These are phyloP conservation scores for Pitta sordida DNA, from an alignment of 2,113 vertebrate genomes.

Conservation along the genomic window DNA sequence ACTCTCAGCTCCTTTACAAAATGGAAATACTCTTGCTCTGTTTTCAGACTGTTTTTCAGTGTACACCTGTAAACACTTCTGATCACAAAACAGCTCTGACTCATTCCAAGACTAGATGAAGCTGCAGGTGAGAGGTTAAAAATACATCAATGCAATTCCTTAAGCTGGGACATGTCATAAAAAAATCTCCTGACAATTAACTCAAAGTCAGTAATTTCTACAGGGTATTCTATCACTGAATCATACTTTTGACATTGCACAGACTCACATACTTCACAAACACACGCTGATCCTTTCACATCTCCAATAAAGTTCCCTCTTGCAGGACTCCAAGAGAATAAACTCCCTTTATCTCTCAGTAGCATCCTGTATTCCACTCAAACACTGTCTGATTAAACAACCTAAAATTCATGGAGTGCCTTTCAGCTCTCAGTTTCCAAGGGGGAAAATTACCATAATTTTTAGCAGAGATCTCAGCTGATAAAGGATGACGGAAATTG, in stretches of 20 bases:
- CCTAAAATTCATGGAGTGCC: not conserved
- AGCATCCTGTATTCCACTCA: not conserved
- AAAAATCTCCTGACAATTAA: not conserved
- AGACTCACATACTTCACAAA: not conserved
- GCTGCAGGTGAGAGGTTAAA: not conserved
- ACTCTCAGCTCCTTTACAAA: not conserved
- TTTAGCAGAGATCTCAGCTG: not conserved
- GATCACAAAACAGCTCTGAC: not conserved
- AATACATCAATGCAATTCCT: not conserved
- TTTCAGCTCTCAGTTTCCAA: not conserved
- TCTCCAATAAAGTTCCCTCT: not conserved
- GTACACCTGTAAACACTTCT: not conserved
- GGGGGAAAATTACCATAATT: rapidly evolving
- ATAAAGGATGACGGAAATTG: not conserved
- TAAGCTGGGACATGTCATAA: not conserved
- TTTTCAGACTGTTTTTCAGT: not conserved
- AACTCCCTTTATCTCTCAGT: not conserved
- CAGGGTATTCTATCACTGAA: not conserved
- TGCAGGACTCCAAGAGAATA: rapidly evolving
- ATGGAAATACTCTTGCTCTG: not conserved
- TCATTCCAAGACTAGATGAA: not conserved
- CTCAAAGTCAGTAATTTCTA: not conserved
- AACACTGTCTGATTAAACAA: not conserved
- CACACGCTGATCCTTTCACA: too few species aligned
- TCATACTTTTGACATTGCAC: not conserved